Evolutionary conservation across 1,140 invertebrate genomes (phyloP).

Genomic region (Tyrophagus putrescentiae): DNA sequence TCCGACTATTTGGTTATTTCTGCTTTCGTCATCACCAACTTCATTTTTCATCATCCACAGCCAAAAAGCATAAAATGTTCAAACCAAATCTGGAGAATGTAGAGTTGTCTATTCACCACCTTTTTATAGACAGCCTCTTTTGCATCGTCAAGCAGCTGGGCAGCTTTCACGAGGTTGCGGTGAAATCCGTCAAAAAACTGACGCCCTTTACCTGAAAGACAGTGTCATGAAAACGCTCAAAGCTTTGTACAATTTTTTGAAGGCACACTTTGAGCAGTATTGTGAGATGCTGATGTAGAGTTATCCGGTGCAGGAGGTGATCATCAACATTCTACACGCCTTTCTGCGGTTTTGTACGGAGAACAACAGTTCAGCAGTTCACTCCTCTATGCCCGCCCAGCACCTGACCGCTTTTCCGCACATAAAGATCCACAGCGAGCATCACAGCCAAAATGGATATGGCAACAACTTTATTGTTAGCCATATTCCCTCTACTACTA

Average conservation of each 20-base stretch:
- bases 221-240: slow-evolving; percentile 24
- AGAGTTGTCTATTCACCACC: slow-evolving; percentile 33
- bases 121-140: slow-evolving; percentile 40
- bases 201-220: slow-evolving; percentile 24
- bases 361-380: neutral
- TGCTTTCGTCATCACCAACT: neutral
- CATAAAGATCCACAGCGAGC: no score
- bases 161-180: slow-evolving; percentile 74
- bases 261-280: slow-evolving; percentile 45
- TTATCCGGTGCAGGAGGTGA: slow-evolving; percentile 56
- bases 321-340: slow-evolving; percentile 84
- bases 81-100: slow-evolving; percentile 22
- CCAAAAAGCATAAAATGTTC: neutral
- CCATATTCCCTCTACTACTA: slow-evolving; percentile 24
- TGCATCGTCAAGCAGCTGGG: slow-evolving; percentile 70
- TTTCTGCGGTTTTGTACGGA: slow-evolving; percentile 90
- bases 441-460: slow-evolving; percentile 41
- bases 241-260: slow-evolving; percentile 24
- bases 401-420: neutral
- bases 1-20: neutral
- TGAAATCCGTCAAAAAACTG: slow-evolving; percentile 36
- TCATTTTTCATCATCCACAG: neutral
- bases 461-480: slow-evolving; percentile 57
- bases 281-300: slow-evolving; percentile 58
- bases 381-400: no score